A percentile compares a stretch with the other conserved stretches of the same genome.
These are phyloP conservation scores for Sinelater perroti DNA, from an alignment of 2,888 invertebrate genomes.

Conservation along the genomic window DNA sequence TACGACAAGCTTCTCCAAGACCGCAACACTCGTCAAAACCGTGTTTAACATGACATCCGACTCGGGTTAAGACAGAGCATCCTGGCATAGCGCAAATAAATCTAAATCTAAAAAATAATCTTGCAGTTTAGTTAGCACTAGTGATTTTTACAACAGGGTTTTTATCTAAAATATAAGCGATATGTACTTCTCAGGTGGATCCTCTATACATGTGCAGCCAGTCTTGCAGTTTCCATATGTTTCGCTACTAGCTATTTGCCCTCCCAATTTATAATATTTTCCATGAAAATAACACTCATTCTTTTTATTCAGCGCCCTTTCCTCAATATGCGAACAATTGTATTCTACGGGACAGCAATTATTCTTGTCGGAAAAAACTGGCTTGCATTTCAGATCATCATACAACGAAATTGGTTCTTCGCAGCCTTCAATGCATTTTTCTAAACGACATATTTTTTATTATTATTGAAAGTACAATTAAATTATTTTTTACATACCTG, in stretches of 20 bases:
- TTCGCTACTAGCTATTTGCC: constrained; percentile 28
- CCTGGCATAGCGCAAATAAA: constrained; percentile 46
- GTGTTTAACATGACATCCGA: constrained; percentile 19
- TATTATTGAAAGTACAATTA: no score
- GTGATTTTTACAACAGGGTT: no score
- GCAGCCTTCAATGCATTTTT: constrained; percentile 10
- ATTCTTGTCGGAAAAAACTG: constrained; percentile 30
- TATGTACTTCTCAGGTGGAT: neutral
- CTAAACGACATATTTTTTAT: no score
- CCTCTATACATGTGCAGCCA: constrained; percentile 30
- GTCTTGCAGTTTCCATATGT: constrained; percentile 37
- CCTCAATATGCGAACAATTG: constrained; percentile 38
- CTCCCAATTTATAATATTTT: constrained; percentile 24
- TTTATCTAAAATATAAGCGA: no score
- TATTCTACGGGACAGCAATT: constrained; percentile 40
- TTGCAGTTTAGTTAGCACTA: no score
- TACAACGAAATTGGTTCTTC: constrained; percentile 25
- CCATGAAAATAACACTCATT: constrained; percentile 39
- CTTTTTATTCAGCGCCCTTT: neutral
- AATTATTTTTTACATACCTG: no score
- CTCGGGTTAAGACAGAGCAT: constrained; percentile 36
- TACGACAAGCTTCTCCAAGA: constrained; percentile 36
- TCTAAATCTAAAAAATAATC: constrained; percentile 15
- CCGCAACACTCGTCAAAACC: constrained; percentile 34
- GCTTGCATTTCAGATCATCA: constrained; percentile 38